phyloP scores from a whole-genome alignment of 2,888 invertebrate species.

The Anodontia alba region DNA sequence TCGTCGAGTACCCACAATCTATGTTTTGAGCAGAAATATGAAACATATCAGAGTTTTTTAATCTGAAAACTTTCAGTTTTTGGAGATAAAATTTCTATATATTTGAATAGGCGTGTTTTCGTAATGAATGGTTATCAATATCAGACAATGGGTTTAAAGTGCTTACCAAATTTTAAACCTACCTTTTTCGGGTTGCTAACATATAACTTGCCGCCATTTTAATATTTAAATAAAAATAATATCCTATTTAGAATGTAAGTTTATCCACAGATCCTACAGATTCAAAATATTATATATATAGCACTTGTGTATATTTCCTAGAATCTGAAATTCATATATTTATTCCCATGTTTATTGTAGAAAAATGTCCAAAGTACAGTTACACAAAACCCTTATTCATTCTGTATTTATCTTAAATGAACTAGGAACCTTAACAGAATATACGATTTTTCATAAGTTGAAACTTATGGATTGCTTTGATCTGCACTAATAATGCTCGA shows the following conservation, averaged over 20 bases:
- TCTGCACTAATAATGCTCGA: not conserved
- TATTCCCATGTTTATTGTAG: not conserved
- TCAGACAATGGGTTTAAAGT: no score
- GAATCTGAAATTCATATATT: not conserved
- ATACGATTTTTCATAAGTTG: not conserved
- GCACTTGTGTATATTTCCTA: not conserved
- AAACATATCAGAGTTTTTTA: no score
- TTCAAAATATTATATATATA: no score
- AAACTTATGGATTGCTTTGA: not conserved
- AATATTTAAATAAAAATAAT: not conserved
- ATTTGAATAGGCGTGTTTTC: no score
- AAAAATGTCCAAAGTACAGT: not conserved
- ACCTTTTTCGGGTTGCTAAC: slow-evolving; percentile 73
- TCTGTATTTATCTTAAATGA: not conserved
- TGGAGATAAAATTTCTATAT: no score
- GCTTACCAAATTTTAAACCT: slow-evolving; percentile 18
- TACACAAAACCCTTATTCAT: no score
- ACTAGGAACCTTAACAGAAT: not conserved
- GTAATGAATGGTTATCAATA: no score
- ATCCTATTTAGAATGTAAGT: no score
- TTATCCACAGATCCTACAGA: no score
- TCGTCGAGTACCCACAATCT: no score
- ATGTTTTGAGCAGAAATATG: no score
- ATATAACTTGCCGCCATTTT: slow-evolving; percentile 71
- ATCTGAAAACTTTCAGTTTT: no score